phyloP scores from a whole-genome alignment of 2,888 invertebrate genomes.

The Zygaena filipendulae region DNA sequence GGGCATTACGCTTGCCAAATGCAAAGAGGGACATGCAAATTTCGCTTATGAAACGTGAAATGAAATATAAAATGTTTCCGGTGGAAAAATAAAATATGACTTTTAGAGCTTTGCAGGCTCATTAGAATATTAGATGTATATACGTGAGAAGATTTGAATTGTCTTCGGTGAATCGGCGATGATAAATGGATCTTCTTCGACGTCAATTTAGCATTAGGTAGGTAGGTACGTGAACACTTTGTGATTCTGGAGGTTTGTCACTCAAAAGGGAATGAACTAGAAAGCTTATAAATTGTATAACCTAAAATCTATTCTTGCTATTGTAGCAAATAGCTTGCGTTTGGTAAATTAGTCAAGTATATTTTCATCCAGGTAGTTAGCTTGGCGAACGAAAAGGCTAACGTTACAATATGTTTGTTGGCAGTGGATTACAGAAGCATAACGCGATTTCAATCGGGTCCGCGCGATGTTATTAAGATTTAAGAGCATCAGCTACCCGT shows the following conservation, averaged over 20 bases:
- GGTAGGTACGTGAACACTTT: too few relatives aligned
- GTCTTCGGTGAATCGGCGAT: conserved; percentile 33
- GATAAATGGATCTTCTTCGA: too few relatives aligned
- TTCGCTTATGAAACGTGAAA: conserved; percentile 65
- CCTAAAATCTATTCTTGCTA: too few relatives aligned
- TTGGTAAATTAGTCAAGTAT: too few relatives aligned
- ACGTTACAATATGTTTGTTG: conserved; percentile 43
- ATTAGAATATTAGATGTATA: conserved; percentile 54
- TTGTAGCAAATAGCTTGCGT: too few relatives aligned
- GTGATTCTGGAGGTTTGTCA: too few relatives aligned
- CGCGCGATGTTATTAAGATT: conserved; percentile 57
- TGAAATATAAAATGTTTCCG: conserved; percentile 64
- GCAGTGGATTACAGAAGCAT: conserved; percentile 47
- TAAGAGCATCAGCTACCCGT: conserved; percentile 48
- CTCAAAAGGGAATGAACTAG: too few relatives aligned
- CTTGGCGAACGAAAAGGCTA: conserved; percentile 23
- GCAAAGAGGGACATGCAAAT: conserved; percentile 60
- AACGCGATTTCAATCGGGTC: conserved; percentile 60
- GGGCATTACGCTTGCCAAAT: conserved; percentile 62
- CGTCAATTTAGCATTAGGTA: too few relatives aligned
- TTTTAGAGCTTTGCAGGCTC: conserved; percentile 49
- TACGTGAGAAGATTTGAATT: conserved; percentile 59
- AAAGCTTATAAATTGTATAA: too few relatives aligned
- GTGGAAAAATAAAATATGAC: conserved; percentile 63
- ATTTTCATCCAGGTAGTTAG: too few relatives aligned